Base-by-base conservation (phyloP, 92 coral and sea anemone species). In the Virgularia gustaviana region DNA sequence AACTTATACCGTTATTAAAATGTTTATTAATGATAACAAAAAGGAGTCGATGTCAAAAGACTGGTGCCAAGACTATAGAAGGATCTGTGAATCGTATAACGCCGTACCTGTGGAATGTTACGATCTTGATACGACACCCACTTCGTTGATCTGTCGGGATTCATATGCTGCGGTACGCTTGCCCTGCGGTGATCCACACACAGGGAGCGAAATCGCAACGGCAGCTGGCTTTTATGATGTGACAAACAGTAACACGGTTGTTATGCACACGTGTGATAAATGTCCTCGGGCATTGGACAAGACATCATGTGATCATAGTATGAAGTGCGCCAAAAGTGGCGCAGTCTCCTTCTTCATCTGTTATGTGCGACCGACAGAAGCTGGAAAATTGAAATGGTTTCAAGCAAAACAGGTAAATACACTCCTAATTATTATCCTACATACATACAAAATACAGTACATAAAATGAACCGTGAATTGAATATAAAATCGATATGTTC, bases 1-100 rank as follows among this genome's bases (percentile, higher is more conserved):
- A 4, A n/a, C 32, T 7, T 73, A 62, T 58, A 44, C 54, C 9
- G 81, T 36, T 4, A 57, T 84, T 24, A 73, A 79, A 71, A 81
- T 75, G 43, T 49, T 73, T 6, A 56, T 84, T 25, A 79, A 76
- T 19, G 58, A 37, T 2, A 71, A 82, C 45, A 77, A 79, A 27
- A 57, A 53, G 56, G 62, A 45, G 29, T 71, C 88, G 1, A 34
- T 68, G 31, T 37, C 54, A 41, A 65, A 49, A 15, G 66, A 83
- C 71, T 83, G 88, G 88, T 83, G 88, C 36, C 49, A 44, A 22
- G 88, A 83, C 57, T 83, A 83, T 41, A 76, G 57, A 44, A 72
- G 73, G 35, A 49, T 83, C 4, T 83, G 88, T 24, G 76, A 71
- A 36, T 66, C 70, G 54, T 64, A 49, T 41, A 24, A 51, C 20